phyloP scores from a whole-genome alignment of 2,797 vertebrate species.

The Synanceia verrucosa region DNA sequence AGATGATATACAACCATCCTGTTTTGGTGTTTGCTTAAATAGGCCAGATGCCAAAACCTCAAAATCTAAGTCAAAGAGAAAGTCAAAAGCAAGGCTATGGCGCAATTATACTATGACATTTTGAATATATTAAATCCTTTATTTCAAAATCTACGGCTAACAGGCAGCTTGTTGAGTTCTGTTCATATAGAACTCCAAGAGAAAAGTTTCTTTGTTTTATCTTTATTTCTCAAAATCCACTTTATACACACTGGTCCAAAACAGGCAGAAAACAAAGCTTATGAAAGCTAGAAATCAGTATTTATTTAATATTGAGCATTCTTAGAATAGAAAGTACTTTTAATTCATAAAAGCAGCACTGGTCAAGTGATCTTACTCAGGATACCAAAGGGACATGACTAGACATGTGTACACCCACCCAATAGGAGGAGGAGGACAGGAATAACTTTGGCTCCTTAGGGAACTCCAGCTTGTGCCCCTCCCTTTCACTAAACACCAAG shows the following conservation, averaged over 20 bases:
- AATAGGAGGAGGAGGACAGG: conserved; percentile 31
- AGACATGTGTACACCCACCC: conserved; percentile 45
- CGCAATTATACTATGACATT: not conserved
- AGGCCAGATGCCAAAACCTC: not conserved
- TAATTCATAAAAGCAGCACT: conserved; percentile 4
- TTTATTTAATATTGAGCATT: not conserved
- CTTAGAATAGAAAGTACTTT: not conserved
- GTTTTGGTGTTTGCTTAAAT: not conserved
- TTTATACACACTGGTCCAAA: not conserved
- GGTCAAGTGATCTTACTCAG: conserved; percentile 37
- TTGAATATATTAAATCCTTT: not conserved
- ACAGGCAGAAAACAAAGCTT: not conserved
- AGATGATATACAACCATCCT: not conserved
- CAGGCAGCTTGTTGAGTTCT: not conserved
- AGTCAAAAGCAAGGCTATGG: not conserved
- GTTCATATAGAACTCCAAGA: not conserved
- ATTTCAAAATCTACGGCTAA: not conserved
- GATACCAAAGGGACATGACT: conserved; percentile 44
- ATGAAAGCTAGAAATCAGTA: not conserved
- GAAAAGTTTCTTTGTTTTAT: not conserved
- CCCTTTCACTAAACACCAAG: conserved; percentile 34
- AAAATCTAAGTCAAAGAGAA: conserved; percentile 10
- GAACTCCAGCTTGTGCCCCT: conserved; percentile 25
- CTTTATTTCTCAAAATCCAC: not conserved
- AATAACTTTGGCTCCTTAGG: conserved; percentile 62